Evolutionary conservation across 2,113 vertebrate species (phyloP), one percentile per base, ranked within the genome.

Genomic region (Stegastes partitus): DNA sequence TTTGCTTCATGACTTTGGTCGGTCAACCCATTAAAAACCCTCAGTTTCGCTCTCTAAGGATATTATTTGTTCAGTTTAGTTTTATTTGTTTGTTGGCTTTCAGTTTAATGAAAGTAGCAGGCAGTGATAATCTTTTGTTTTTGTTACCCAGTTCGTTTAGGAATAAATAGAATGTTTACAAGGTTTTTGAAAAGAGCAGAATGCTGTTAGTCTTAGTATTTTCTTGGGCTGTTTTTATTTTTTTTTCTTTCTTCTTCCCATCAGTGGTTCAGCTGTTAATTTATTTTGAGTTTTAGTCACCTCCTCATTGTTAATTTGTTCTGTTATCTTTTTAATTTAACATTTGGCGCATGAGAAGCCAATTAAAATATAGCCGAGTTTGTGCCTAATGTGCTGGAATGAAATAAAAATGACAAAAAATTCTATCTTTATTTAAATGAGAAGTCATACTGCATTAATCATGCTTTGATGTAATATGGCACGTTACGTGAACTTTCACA

Each of bases 291-390:
- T 74, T 81, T 49, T 21, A 53, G 31, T 62, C 65, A 62, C 44
- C 59, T 68, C 55, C 67, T 67, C 21, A 12, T 80, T 1, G n/a
- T 77, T 71, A 69, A 85, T 85, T 64, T 65, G 71, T 63, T 81
- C 55, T 49, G 39, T 49, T 69, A 69, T 83, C 68, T 72, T 77
- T 83, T 47, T 64, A 45, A 73, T 86, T 82, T 66, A 75, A 39
- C 65, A 77, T 79, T 74, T 68, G 50, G 4, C 3, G 65, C 77
- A 74, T 57, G 26, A 74, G 49, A 79, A 73, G 67, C n/a, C 54
- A 80, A 80, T 85, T 84, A 68, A 54, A 76, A 78, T 31, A 16
- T 14, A 63, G 55, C 25, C 5, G 37, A 37, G n/a, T 75, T 58
- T 59, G 51, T 66, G 23, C 56, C 56, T 77, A 81, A 74, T 80